Conservation (phyloP, 2,113 vertebrate genomes). For the Sebastes fasciatus region DNA sequence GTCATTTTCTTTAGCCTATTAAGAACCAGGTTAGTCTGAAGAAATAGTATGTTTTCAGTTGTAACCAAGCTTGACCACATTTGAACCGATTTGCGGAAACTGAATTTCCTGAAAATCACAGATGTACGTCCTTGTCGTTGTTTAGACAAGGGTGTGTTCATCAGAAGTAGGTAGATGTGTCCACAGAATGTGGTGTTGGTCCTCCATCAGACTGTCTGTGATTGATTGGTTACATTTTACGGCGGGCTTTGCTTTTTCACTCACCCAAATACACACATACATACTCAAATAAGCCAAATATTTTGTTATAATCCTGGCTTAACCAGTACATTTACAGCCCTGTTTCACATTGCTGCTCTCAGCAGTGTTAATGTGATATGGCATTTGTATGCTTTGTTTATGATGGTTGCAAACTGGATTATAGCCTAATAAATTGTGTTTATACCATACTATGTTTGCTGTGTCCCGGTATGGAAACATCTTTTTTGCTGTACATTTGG, state of each 20-base stretch:
- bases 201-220: not conserved
- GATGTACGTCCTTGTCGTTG: not conserved
- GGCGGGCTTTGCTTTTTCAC: not conserved
- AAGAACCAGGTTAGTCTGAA: not conserved
- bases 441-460: not conserved
- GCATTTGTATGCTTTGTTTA: not conserved
- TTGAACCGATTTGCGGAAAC: not conserved
- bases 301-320: not conserved
- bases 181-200: not conserved
- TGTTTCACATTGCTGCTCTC: not conserved
- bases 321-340: not conserved
- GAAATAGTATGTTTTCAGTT: not conserved
- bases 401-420: constrained; percentile 19
- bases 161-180: not conserved
- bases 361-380: not conserved
- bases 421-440: constrained; percentile 1
- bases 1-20: not conserved
- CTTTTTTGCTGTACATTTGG: not conserved
- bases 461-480: not conserved
- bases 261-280: not conserved
- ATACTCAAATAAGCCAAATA: not conserved
- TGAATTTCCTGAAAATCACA: not conserved
- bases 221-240: not conserved
- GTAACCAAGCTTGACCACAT: not conserved
- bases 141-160: not conserved